These are phyloP conservation scores for Bufotes viridis DNA, from an alignment of 2,797 vertebrate species.

Conservation along the genomic window DNA sequence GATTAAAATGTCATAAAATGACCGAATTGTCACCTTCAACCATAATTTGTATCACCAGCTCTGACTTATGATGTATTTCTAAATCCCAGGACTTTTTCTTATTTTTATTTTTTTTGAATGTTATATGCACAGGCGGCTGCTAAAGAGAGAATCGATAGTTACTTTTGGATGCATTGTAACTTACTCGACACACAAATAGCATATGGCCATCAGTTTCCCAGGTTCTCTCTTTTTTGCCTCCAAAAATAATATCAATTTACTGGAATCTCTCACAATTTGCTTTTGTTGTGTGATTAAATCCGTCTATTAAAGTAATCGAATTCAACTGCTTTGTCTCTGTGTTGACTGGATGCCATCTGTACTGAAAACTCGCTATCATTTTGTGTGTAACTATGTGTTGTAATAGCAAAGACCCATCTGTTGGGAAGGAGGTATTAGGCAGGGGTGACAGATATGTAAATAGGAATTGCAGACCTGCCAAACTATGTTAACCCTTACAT, in stretches of 20 bases:
- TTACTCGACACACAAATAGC: slow-evolving; percentile 23
- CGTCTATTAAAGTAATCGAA: slow-evolving; percentile 63
- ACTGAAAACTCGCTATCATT: slow-evolving; percentile 63
- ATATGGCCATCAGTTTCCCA: slow-evolving; percentile 19
- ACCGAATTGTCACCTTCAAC: slow-evolving; percentile 55
- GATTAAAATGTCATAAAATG: slow-evolving; percentile 59
- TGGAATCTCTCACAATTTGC: slow-evolving; percentile 47
- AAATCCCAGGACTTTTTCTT: not conserved
- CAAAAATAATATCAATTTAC: slow-evolving; percentile 48
- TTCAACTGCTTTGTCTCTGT: slow-evolving; percentile 57
- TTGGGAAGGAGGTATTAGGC: slow-evolving; percentile 67
- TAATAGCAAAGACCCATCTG: slow-evolving; percentile 67
- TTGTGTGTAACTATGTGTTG: slow-evolving; percentile 61
- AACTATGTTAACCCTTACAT: slow-evolving; percentile 68
- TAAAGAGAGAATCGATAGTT: slow-evolving; percentile 17
- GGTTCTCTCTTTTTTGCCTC: slow-evolving; percentile 21
- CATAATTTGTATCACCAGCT: slow-evolving; percentile 40
- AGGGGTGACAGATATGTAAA: slow-evolving; percentile 69
- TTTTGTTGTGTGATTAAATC: slow-evolving; percentile 62
- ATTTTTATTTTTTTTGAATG: not conserved
- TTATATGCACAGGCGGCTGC: slow-evolving; percentile 11
- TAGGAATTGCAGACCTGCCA: slow-evolving; percentile 69
- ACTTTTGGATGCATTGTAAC: slow-evolving; percentile 14
- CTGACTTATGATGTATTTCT: slow-evolving; percentile 36
- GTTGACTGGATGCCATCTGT: slow-evolving; percentile 64